Evolutionary conservation across 2,797 vertebrate genomes (phyloP).

Genomic region (Simalia tracyae): DNA sequence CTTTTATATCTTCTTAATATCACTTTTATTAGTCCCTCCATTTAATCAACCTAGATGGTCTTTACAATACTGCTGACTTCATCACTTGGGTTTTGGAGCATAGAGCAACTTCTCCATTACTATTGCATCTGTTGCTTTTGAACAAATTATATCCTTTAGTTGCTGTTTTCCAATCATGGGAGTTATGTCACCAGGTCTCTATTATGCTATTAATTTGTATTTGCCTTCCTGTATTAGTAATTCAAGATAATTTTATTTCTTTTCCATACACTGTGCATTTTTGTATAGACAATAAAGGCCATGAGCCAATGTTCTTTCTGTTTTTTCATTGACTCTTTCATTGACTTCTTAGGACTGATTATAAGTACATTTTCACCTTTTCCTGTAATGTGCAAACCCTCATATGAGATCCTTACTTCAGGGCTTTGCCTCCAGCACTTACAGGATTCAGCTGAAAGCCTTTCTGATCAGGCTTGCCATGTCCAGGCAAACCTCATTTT

Average conservation of each 20-base stretch:
- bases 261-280: neutral
- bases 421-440: neutral
- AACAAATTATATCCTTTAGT: neutral
- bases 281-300: neutral
- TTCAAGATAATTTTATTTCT: neutral
- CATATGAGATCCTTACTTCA: neutral
- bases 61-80: neutral
- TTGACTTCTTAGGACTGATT: neutral
- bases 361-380: neutral
- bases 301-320: neutral
- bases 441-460: neutral
- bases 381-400: neutral
- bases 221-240: neutral
- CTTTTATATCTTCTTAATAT: neutral
- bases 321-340: neutral
- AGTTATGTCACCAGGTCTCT: neutral
- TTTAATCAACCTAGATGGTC: neutral
- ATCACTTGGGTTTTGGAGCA: neutral
- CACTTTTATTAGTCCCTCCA: neutral
- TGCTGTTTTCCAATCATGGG: neutral
- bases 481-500: neutral
- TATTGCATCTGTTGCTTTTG: neutral
- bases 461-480: neutral
- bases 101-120: neutral
- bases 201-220: neutral